A percentile compares a stretch with the other conserved stretches of the same genome.
Evolutionary conservation across 2,113 vertebrate genomes (phyloP).

Genomic region (Ceyx margarethae): DNA sequence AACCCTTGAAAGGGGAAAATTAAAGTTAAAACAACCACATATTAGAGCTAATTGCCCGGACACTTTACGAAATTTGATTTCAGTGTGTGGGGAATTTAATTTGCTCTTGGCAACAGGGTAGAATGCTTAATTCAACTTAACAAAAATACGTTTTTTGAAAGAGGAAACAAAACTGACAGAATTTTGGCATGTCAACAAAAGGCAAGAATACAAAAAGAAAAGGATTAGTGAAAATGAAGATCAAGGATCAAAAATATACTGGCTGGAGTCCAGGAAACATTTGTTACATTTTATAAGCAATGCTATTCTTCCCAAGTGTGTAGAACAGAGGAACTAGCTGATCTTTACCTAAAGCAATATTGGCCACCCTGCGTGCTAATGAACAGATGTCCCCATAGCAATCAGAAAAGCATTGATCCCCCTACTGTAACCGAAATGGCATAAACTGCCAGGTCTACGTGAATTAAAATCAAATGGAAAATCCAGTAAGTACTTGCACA

Average conservation of each 20-base stretch:
- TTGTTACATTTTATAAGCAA: conserved; percentile 76
- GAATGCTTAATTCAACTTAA: conserved; percentile 76
- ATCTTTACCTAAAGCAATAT: conserved; percentile 73
- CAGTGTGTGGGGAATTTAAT: conserved; percentile 60
- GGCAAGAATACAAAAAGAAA: conserved; percentile 77
- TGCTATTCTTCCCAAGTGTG: conserved; percentile 72
- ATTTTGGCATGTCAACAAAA: conserved; percentile 82
- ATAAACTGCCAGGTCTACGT: background rate
- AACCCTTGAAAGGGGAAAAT: conserved; percentile 53
- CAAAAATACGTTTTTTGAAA: conserved; percentile 74
- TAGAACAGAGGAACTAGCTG: conserved; percentile 74
- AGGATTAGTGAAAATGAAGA: conserved; percentile 82
- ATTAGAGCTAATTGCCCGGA: conserved; percentile 49
- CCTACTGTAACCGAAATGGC: background rate
- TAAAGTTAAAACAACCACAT: conserved; percentile 39
- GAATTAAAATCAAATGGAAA: conserved; percentile 10
- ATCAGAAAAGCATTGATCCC: conserved; percentile 23
- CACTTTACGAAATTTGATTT: conserved; percentile 63
- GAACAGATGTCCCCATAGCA: conserved; percentile 49
- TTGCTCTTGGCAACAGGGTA: conserved; percentile 69
- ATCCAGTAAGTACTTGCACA: background rate
- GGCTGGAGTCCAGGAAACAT: conserved; percentile 76
- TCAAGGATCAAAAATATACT: conserved; percentile 79
- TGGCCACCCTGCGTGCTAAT: conserved; percentile 25
- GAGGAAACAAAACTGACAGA: conserved; percentile 79